Percentiles rank a stretch among this genome's conserved stretches.
phyloP scores from a whole-genome alignment of 1,140 invertebrate genomes.

The Mizuhopecten yessoensis region DNA sequence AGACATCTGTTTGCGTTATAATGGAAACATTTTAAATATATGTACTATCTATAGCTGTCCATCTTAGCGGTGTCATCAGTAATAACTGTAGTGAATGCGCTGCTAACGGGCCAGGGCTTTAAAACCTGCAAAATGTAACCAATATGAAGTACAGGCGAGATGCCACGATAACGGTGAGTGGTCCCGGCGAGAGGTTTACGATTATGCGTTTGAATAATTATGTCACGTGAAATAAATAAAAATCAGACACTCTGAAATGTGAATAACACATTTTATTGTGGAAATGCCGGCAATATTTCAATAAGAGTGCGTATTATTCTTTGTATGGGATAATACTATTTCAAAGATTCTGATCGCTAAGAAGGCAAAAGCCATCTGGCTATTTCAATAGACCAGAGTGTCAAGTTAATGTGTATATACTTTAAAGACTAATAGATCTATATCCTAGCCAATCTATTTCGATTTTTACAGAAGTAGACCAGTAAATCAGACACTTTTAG shows the following conservation, averaged over 20 bases:
- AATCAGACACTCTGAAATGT: conserved; percentile 34
- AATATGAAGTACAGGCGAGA: not conserved
- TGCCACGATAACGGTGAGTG: not conserved
- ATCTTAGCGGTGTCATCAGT: not conserved
- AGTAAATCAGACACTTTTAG: no score
- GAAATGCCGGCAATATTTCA: conserved; percentile 31
- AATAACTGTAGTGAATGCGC: conserved; percentile 5
- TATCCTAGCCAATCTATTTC: not conserved
- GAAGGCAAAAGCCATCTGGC: not conserved
- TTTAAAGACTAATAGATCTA: not conserved
- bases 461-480: not conserved
- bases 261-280: conserved; percentile 29
- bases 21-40: conserved; percentile 7
- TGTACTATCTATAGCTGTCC: conserved; percentile 5
- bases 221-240: conserved; percentile 29
- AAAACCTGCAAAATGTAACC: not conserved
- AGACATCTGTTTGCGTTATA: not conserved
- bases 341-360: not conserved
- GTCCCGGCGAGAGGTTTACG: not conserved
- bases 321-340: not conserved
- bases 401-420: not conserved
- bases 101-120: conserved; percentile 19
- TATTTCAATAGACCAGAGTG: not conserved
- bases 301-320: conserved; percentile 14
- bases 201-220: conserved; percentile 13